Percentiles rank a stretch among this genome's conserved stretches.
phyloP scores from a whole-genome alignment of 2,113 vertebrate species.

The Paralichthys olivaceus region DNA sequence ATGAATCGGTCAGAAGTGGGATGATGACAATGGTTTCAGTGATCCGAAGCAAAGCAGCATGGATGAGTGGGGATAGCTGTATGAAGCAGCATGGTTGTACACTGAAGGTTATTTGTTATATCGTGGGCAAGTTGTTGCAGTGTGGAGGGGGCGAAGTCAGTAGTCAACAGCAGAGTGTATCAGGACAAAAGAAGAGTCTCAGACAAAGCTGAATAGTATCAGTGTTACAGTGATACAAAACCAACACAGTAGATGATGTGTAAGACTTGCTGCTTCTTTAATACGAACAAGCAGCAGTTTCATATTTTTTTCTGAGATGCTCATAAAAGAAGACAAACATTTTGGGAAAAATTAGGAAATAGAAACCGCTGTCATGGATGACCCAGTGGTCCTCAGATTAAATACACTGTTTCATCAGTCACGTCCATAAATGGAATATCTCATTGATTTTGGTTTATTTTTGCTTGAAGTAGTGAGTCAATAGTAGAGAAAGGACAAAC shows the following conservation, averaged over 20 bases:
- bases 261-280: constrained; percentile 17
- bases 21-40: constrained; percentile 52
- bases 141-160: constrained; percentile 53
- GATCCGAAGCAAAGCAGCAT: constrained; percentile 21
- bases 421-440: constrained; percentile 10
- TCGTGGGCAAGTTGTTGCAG: constrained; percentile 28
- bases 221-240: constrained; percentile 35
- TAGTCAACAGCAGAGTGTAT: constrained; percentile 45
- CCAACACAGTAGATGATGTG: constrained; percentile 12
- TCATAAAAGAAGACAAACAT: not conserved
- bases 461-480: too few species aligned
- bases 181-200: constrained; percentile 50
- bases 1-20: constrained; percentile 41
- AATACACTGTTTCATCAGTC: not conserved
- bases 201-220: constrained; percentile 40
- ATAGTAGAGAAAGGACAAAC: too few species aligned
- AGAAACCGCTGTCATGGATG: not conserved
- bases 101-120: constrained; percentile 65
- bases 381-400: not conserved
- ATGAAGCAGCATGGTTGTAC: constrained; percentile 18
- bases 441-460: not conserved
- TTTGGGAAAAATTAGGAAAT: not conserved
- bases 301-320: not conserved
- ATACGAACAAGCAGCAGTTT: not conserved
- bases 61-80: constrained; percentile 40